Conservation (phyloP, 2,888 invertebrate genomes). For the Harpagoxenus sublaevis region DNA sequence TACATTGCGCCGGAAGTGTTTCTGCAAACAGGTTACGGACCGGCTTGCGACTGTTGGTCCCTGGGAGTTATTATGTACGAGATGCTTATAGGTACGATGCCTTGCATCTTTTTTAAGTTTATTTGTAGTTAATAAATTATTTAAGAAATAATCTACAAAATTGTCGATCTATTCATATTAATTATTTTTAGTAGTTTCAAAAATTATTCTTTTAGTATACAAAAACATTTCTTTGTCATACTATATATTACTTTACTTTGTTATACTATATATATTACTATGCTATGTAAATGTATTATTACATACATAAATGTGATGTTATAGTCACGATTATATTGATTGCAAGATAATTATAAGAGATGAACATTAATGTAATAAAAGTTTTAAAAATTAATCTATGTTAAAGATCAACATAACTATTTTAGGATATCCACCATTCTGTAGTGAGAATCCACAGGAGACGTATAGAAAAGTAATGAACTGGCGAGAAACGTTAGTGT, state of each 20-base stretch:
- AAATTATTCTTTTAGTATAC: background rate
- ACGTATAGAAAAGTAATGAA: constrained; percentile 99
- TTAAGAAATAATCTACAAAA: background rate
- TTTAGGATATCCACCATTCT: constrained; percentile 98
- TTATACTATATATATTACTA: background rate
- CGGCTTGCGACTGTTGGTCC: constrained; percentile 99
- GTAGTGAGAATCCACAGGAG: constrained; percentile 99
- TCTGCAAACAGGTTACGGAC: constrained; percentile 98
- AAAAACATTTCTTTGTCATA: background rate
- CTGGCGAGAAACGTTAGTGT: constrained; percentile 99
- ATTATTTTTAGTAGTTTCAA: background rate
- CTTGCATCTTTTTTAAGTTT: background rate
- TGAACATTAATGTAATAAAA: background rate
- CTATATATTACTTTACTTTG: background rate
- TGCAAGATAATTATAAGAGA: background rate
- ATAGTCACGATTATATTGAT: background rate
- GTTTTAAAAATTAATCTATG: background rate
- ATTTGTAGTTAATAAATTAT: background rate
- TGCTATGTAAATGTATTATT: background rate
- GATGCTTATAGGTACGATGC: constrained; percentile 95
- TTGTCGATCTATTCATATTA: background rate
- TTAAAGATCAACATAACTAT: background rate
- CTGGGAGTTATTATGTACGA: constrained; percentile 99
- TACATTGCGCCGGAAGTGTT: constrained; percentile 99
- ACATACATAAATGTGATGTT: background rate